phyloP scores from a whole-genome alignment of 2,797 vertebrate genomes.

The Leptodactylus fallax region DNA sequence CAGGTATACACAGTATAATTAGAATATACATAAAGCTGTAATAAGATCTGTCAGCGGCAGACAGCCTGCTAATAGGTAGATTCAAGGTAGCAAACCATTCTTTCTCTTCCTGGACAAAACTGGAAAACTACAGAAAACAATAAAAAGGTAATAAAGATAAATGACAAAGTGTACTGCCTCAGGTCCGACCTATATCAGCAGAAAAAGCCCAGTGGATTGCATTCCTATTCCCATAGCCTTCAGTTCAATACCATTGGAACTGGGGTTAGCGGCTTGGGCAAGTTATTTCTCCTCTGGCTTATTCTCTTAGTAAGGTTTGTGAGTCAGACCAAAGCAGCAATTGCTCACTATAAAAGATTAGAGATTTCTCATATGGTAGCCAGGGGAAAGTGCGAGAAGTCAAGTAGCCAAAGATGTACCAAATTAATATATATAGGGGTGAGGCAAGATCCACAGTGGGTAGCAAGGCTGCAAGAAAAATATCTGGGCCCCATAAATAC shows the following conservation, averaged over 20 bases:
- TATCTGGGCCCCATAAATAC: too few relatives aligned
- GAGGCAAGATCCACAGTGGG: too few relatives aligned
- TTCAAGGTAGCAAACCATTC: not conserved
- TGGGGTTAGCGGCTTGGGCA: not conserved
- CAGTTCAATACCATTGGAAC: not conserved
- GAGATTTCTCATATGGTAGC: too few relatives aligned
- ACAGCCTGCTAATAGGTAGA: not conserved
- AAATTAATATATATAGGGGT: too few relatives aligned
- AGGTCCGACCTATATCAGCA: not conserved
- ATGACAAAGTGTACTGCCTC: not conserved
- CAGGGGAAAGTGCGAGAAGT: too few relatives aligned
- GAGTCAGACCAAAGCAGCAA: too few relatives aligned
- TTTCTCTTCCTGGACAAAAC: not conserved
- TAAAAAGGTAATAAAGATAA: not conserved
- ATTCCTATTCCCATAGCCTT: not conserved
- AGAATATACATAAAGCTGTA: not conserved
- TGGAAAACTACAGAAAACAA: not conserved
- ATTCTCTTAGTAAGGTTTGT: not conserved
- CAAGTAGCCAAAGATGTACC: too few relatives aligned
- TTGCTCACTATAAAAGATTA: too few relatives aligned
- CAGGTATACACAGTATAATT: not conserved
- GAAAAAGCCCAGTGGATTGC: not conserved
- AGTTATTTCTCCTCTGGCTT: not conserved
- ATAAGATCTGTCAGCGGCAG: slow-evolving; percentile 3
- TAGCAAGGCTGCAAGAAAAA: too few relatives aligned